These are phyloP conservation scores for Drosophila antonietae DNA, from an alignment of 2,888 invertebrate genomes.

Conservation along the genomic window DNA sequence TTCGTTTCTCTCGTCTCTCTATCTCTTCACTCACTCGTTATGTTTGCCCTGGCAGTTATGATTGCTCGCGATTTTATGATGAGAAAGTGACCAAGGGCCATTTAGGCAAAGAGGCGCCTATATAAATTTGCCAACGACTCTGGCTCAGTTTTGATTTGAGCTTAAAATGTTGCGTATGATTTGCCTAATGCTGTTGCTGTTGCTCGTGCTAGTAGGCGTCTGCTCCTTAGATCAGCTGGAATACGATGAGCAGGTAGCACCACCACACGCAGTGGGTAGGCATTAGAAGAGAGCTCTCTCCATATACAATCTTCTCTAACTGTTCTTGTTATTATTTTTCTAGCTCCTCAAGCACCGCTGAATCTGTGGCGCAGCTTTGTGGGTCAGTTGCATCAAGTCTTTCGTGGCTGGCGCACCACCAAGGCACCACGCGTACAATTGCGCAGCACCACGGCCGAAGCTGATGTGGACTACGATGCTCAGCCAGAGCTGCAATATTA, in stretches of 20 bases:
- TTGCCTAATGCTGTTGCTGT: constrained; percentile 32
- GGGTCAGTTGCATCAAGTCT: constrained; percentile 39
- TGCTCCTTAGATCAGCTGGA: constrained; percentile 53
- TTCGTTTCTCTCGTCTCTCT: not conserved
- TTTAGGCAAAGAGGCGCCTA: constrained; percentile 24
- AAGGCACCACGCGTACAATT: constrained; percentile 16
- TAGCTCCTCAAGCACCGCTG: constrained; percentile 24
- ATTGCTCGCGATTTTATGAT: constrained; percentile 35
- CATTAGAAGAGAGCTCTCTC: too few species aligned
- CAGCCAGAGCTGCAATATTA: constrained; percentile 51
- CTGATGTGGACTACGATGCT: constrained; percentile 16
- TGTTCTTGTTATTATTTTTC: not conserved
- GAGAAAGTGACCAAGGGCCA: constrained; percentile 31
- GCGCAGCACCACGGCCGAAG: constrained; percentile 30
- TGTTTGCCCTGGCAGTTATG: constrained; percentile 4
- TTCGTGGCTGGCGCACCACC: constrained; percentile 33
- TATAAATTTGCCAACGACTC: constrained; percentile 42
- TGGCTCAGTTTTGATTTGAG: constrained; percentile 8
- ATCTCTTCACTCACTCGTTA: not conserved
- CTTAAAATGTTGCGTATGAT: constrained; percentile 37
- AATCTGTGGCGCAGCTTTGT: constrained; percentile 53
- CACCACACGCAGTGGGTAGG: constrained; percentile 46
- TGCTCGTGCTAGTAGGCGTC: constrained; percentile 32
- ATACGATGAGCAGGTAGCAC: constrained; percentile 64
- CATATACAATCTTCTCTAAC: not conserved